Base-by-base conservation (phyloP, 1,140 invertebrate genomes). In the Kradibia gibbosae region DNA sequence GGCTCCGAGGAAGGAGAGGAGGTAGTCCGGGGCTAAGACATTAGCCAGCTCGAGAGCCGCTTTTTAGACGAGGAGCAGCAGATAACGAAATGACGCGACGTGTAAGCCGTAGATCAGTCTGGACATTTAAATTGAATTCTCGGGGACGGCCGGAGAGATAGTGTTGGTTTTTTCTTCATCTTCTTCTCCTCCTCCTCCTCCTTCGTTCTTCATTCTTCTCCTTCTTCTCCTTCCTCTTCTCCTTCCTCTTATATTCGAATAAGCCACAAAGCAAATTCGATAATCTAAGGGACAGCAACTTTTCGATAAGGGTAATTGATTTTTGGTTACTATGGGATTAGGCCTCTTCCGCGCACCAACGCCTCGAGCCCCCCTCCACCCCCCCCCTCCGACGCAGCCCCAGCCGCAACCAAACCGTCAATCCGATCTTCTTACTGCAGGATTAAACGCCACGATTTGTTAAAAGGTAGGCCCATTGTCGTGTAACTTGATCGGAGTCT, bases 81-180 rank as follows among this genome's bases (percentile, higher is more conserved):
- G 60, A 77, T 62, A 62, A 67, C 25, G 50, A 67, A 55, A 79
- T 50, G 36, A 70, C 48, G 53, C 72, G n/a, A 67, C 62, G 34
- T 67, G 62, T 67, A 67, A 67, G 62, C 36, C 62, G 62, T 67
- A 67, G 62, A 67, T 67, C 62, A 39, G 62, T 67, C 62, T 67
- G 62, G 62, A 67, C 62, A 67, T 67, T 39, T 67, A 67, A 67
- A 67, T 67, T 67, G 62, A 67, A 67, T 67, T 39, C n/a, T 34
- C 20, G 62, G n/a, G 62, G 62, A 67, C 36, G 25, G 62, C n/a
- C n/a, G n/a, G n/a, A n/a, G 31, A 67, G 62, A 39, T 67, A 67
- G 34, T 36, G 17, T 13, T 45, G 7, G 42, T 45, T 45, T 45
- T 45, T 45, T 45, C 42, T 45, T 45, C 13, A 8, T 45, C 13